Evolutionary conservation across 92 coral and sea anemone species (phyloP), one percentile per base, ranked within the genome.

Genomic region (Galaxea fascicularis): DNA sequence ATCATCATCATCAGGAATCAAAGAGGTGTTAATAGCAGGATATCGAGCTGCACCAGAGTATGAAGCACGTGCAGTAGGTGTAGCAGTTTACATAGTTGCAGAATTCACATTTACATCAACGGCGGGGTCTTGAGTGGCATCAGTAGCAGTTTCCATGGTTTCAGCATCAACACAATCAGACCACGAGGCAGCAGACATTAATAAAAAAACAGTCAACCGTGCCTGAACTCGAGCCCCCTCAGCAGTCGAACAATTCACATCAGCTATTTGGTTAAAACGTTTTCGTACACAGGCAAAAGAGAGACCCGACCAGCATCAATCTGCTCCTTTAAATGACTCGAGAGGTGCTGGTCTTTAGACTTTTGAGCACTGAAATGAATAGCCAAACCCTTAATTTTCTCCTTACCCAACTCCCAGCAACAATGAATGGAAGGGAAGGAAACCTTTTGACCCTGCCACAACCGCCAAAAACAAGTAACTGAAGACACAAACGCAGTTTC

Each of bases 341-440:
- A 16, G 0, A 57, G 0, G 8, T n/a, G 7, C 0, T 49, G 26
- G 0, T 26, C n/a, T 0, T 27, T 27, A 12, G 68, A 3, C 0
- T 0, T 14, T 0, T 3, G 0, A 0, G 14, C 14, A 27, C 82
- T 45, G 7, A 45, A 75, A 3, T 7, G 0, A 11, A 84, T 64
- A 2, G 76, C 16, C 0, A 74, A 0, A 1, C 72, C 57, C 11
- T 74, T 74, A 4, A 84, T 27, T 1, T 21, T 9, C 8, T 0
- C 13, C 24, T 85, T 85, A 0, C 79, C 89, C 5, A 8, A 3
- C 12, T 29, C n/a, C n/a, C n/a, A n/a, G n/a, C n/a, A n/a, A n/a
- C n/a, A n/a, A n/a, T n/a, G n/a, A n/a, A n/a, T n/a, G 0, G 85
- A 53, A 1, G 16, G 0, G 17, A 57, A 85, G 3, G 24, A 11